Conservation (phyloP, 2,888 invertebrate genomes). For the Sphinx pinastri region DNA sequence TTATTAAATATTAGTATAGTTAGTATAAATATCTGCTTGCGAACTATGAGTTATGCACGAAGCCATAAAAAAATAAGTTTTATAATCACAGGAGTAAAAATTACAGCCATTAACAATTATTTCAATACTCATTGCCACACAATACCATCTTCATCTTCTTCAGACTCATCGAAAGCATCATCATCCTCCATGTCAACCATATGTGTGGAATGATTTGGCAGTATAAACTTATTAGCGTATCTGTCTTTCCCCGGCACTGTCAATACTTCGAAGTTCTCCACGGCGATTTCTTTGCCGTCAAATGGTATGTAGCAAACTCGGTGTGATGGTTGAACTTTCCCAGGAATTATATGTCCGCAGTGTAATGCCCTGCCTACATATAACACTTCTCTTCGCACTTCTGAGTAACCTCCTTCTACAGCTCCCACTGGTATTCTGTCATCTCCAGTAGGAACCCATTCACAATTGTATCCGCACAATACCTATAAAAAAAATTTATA, state of each 20-base stretch:
- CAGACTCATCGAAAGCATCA: conserved; percentile 31
- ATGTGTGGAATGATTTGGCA: background rate
- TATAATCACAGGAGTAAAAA: too few relatives aligned
- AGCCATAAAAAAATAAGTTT: too few relatives aligned
- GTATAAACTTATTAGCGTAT: conserved; percentile 4
- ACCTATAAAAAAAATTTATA: conserved; percentile 49
- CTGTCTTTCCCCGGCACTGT: conserved; percentile 38
- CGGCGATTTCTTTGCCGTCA: conserved; percentile 49
- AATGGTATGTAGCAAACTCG: conserved; percentile 89
- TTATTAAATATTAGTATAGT: too few relatives aligned
- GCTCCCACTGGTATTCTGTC: conserved; percentile 88
- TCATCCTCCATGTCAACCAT: background rate
- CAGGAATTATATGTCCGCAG: conserved; percentile 89
- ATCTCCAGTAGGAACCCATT: conserved; percentile 81
- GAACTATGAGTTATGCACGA: too few relatives aligned
- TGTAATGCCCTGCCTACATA: conserved; percentile 88
- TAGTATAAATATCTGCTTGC: too few relatives aligned
- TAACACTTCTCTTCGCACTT: conserved; percentile 72
- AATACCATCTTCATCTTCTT: conserved; percentile 20
- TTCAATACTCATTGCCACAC: too few relatives aligned
- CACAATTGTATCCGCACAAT: conserved; percentile 63
- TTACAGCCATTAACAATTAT: too few relatives aligned
- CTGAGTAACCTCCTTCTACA: conserved; percentile 85
- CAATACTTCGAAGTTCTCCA: conserved; percentile 55
- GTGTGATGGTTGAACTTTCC: conserved; percentile 88